Evolutionary conservation across 2,797 vertebrate genomes (phyloP).

Genomic region (Tragopan temminckii): DNA sequence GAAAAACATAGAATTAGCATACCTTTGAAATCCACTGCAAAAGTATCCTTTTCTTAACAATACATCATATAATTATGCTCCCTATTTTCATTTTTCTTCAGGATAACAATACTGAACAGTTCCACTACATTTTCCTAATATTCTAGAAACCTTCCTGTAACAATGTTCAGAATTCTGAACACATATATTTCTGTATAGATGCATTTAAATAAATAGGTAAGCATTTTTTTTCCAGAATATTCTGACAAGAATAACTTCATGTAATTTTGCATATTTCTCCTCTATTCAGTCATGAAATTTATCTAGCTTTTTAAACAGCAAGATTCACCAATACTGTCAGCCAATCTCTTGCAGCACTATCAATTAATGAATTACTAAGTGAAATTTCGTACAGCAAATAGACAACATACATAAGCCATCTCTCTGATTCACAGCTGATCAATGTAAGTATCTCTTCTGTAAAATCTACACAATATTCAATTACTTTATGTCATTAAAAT

Average conservation of each 20-base stretch:
- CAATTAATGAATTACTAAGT: background rate
- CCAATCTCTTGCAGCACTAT: background rate
- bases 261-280: background rate
- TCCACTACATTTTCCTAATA: background rate
- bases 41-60: background rate
- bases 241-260: background rate
- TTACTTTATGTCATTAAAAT: background rate
- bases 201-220: background rate
- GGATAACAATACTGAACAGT: background rate
- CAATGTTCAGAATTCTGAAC: background rate
- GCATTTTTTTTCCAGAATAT: background rate
- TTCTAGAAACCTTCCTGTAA: background rate
- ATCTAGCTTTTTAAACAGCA: background rate
- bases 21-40: background rate
- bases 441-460: background rate
- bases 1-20: background rate
- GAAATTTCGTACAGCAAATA: background rate
- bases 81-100: constrained; percentile 1
- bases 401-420: background rate
- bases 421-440: background rate
- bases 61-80: background rate
- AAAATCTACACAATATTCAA: background rate
- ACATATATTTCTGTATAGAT: background rate
- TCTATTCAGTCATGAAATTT: background rate
- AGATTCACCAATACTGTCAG: background rate